phyloP scores from a whole-genome alignment of 2,888 invertebrate species.

The Tetrapedia diversipes region DNA sequence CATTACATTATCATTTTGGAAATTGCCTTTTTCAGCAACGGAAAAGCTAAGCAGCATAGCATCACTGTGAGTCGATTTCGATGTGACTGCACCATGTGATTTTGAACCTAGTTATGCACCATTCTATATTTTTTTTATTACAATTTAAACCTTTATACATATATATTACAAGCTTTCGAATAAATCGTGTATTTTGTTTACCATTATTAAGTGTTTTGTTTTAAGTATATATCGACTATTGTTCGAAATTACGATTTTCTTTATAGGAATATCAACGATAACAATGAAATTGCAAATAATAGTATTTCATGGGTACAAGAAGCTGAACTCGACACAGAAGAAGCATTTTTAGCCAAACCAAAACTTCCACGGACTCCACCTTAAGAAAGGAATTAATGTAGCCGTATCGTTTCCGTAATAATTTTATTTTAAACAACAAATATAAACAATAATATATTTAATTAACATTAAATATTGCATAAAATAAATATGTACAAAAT shows the following conservation, averaged over 20 bases:
- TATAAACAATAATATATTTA: constrained; percentile 45
- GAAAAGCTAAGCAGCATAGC: constrained; percentile 74
- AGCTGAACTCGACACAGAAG: constrained; percentile 57
- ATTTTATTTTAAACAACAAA: constrained; percentile 58
- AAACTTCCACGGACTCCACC: constrained; percentile 77
- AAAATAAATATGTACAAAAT: constrained; percentile 59
- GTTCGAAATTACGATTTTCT: constrained; percentile 11
- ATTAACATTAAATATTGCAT: constrained; percentile 45
- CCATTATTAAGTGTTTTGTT: not conserved
- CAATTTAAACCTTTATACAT: constrained; percentile 31
- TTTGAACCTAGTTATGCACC: constrained; percentile 13
- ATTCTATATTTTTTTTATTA: constrained; percentile 8
- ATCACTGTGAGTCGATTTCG: constrained; percentile 73
- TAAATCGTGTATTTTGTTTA: constrained; percentile 40
- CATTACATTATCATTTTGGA: not conserved
- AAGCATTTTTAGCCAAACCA: constrained; percentile 77
- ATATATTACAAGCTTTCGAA: constrained; percentile 30
- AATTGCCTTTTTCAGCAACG: constrained; percentile 59
- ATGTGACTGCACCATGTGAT: constrained; percentile 26
- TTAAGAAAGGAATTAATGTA: not conserved
- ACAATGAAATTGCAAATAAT: constrained; percentile 7
- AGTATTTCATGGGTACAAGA: constrained; percentile 25
- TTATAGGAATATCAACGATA: constrained; percentile 46
- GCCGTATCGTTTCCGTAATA: constrained; percentile 7
- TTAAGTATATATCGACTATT: not conserved